These are phyloP conservation scores for Trissolcus brochymenae DNA, from an alignment of 2,888 invertebrate species.

Conservation along the genomic window DNA sequence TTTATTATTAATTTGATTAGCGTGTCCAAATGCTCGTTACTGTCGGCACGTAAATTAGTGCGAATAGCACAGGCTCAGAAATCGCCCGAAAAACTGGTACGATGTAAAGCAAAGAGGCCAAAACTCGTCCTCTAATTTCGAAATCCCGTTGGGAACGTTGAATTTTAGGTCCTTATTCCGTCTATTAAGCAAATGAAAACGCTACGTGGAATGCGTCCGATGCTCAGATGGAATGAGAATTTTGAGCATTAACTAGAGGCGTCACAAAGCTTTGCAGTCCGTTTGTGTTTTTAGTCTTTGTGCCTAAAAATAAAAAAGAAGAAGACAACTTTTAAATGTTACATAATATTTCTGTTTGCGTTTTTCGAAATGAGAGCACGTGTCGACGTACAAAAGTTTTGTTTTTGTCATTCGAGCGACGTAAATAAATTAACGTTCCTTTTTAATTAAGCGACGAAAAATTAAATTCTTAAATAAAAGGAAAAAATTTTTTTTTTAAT, in stretches of 20 bases:
- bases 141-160: conserved; percentile 39
- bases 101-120: conserved; percentile 12
- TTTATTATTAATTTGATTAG: conserved; percentile 31
- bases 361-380: not conserved
- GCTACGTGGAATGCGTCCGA: conserved; percentile 32
- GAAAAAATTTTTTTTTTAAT: no score
- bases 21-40: conserved; percentile 8
- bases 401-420: no score
- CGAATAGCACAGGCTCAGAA: conserved; percentile 16
- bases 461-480: no score
- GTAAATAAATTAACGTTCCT: no score
- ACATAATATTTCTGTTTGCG: conserved; percentile 8
- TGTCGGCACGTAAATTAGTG: conserved; percentile 16
- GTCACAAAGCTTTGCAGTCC: conserved; percentile 35
- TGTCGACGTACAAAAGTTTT: not conserved
- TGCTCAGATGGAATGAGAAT: conserved; percentile 56
- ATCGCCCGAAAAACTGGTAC: conserved; percentile 18
- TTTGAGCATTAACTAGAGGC: conserved; percentile 20
- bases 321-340: not conserved
- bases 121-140: conserved; percentile 59
- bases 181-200: conserved; percentile 65
- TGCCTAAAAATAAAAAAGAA: not conserved
- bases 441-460: no score
- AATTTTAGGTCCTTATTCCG: conserved; percentile 56
- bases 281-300: conserved; percentile 22